Percentiles rank a stretch among this genome's conserved stretches.
Conservation (phyloP, 2,113 vertebrate genomes). For the Pelodiscus sinensis region DNA sequence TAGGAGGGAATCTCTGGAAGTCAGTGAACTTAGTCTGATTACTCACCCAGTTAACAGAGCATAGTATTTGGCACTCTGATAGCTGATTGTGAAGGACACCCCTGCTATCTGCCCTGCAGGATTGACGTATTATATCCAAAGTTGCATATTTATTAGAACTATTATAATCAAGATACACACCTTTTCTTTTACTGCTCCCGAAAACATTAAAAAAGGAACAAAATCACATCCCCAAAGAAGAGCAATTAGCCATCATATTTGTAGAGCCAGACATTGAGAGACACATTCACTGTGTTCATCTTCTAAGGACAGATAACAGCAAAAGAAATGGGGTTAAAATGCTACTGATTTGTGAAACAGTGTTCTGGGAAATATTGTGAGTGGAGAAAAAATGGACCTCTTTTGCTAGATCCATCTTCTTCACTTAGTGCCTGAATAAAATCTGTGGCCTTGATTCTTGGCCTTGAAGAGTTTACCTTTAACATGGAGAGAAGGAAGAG, state of each 20-base stretch:
- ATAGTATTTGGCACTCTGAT: neutral
- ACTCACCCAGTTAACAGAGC: neutral
- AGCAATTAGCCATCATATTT: conserved; percentile 9
- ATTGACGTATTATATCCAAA: neutral
- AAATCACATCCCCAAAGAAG: neutral
- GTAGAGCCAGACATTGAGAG: conserved; percentile 7
- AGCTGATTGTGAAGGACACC: neutral
- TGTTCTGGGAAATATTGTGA: neutral
- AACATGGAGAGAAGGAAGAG: too few relatives aligned
- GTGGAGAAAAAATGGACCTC: neutral
- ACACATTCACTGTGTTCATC: neutral
- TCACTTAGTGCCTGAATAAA: neutral
- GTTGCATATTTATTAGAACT: conserved; percentile 47
- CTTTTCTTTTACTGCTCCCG: conserved; percentile 4
- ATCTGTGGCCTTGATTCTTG: too few relatives aligned
- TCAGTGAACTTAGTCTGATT: neutral
- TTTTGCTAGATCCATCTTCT: neutral
- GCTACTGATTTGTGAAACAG: neutral
- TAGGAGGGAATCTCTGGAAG: neutral
- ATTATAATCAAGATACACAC: conserved; percentile 22
- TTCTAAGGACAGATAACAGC: conserved; percentile 17
- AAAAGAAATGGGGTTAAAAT: neutral
- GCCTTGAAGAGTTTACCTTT: too few relatives aligned
- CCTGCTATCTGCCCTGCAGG: neutral
- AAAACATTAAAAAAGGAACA: conserved; percentile 10